phyloP scores from a whole-genome alignment of 2,113 vertebrate species.

The Ailuropoda melanoleuca region DNA sequence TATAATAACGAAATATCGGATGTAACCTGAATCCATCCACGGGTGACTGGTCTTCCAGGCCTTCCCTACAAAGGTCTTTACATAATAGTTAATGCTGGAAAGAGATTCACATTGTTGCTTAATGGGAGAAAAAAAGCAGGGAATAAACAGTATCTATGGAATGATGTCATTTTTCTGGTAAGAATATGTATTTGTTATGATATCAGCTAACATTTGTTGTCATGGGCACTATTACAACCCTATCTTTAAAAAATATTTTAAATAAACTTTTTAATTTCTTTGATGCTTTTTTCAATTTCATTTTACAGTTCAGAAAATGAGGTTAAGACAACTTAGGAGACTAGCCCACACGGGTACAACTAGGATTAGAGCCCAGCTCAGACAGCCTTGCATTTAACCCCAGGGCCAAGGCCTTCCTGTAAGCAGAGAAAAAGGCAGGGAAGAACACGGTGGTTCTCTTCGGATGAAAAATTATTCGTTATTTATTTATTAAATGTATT shows the following conservation, averaged over 20 bases:
- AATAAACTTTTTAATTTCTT: background rate
- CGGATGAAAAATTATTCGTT: background rate
- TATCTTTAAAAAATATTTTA: background rate
- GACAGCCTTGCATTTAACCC: too few species aligned
- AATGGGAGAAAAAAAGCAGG: background rate
- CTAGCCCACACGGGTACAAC: background rate
- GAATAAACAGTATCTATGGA: background rate
- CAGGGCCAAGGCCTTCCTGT: background rate
- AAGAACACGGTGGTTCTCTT: background rate
- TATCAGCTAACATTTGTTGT: too few species aligned
- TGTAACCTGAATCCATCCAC: fast-evolving
- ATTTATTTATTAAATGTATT: background rate
- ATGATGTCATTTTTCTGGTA: background rate
- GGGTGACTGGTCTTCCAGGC: background rate
- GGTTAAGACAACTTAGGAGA: background rate
- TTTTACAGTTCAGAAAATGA: background rate
- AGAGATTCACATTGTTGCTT: background rate
- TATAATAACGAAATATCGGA: background rate
- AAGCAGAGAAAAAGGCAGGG: background rate
- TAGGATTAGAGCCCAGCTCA: background rate
- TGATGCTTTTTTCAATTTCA: background rate
- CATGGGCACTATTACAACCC: background rate
- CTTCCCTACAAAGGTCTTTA: background rate
- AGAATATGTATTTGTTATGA: background rate
- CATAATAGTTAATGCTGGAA: background rate